phyloP scores from a whole-genome alignment of 2,888 invertebrate species.

The Leptopilina drosophilae region DNA sequence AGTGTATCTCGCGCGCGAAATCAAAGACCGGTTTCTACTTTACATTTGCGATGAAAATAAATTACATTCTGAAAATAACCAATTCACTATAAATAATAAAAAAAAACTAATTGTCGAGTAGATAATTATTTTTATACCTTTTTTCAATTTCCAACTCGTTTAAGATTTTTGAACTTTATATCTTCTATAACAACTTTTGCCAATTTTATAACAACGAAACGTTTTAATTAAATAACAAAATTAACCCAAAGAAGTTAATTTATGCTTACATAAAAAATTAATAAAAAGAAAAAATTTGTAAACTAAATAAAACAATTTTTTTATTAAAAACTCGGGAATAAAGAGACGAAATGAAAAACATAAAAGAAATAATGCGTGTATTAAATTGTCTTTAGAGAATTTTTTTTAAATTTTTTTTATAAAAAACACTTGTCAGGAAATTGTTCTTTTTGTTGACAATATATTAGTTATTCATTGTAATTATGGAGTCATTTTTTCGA shows the following conservation, averaged over 20 bases:
- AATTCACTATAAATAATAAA: neutral
- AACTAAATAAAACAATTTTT: neutral
- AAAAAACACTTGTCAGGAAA: neutral
- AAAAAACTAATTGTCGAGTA: neutral
- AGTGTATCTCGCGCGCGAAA: slow-evolving; percentile 26
- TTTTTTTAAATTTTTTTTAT: neutral
- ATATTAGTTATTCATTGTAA: neutral
- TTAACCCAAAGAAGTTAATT: neutral
- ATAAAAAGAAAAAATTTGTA: no score
- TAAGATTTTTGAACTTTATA: neutral
- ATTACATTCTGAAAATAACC: slow-evolving; percentile 31
- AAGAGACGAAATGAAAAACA: neutral
- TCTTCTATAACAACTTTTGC: neutral
- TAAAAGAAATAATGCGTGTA: neutral
- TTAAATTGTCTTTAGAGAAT: neutral
- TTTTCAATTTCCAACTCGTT: neutral
- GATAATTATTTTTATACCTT: neutral
- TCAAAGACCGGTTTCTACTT: slow-evolving; percentile 32
- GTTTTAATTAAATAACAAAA: neutral
- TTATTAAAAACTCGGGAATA: neutral
- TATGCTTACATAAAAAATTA: no score
- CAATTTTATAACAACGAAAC: neutral
- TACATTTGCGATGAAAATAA: neutral
- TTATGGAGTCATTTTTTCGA: neutral
- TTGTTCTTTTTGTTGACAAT: neutral